These are phyloP conservation scores for Elymnias hypermnestra DNA, from an alignment of 1,140 invertebrate species.

Conservation along the genomic window DNA sequence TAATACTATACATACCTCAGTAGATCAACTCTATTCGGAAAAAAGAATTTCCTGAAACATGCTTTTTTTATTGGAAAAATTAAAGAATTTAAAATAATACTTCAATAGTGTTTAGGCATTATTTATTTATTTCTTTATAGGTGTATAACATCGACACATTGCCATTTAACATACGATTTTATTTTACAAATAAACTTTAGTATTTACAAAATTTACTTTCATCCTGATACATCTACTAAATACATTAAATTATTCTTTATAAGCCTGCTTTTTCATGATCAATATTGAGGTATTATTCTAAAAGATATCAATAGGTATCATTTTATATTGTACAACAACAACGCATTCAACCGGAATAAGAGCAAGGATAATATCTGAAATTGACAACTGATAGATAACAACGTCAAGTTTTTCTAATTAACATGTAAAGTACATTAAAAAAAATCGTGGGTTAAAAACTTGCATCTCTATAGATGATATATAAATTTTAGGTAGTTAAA, in stretches of 20 bases:
- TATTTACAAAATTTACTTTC: constrained; percentile 64
- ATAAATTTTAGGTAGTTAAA: no score
- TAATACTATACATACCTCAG: no score
- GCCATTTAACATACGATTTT: constrained; percentile 62
- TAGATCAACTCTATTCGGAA: no score
- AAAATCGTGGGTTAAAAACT: no score
- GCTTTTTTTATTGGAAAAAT: no score
- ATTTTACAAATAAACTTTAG: constrained; percentile 71
- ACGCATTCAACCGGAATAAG: constrained; percentile 10
- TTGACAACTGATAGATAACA: no score
- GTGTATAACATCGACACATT: constrained; percentile 73
- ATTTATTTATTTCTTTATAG: constrained; percentile 66
- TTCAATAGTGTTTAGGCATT: constrained; percentile 36
- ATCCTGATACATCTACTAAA: constrained; percentile 38
- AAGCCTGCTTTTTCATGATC: constrained; percentile 42
- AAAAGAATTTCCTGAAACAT: no score
- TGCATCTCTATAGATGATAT: no score
- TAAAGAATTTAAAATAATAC: no score
- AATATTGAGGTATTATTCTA: constrained; percentile 32
- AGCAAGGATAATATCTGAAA: no score
- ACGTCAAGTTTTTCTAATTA: no score
- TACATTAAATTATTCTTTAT: constrained; percentile 29
- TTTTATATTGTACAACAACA: constrained; percentile 22
- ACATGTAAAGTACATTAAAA: no score
- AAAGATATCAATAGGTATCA: constrained; percentile 6